Evolutionary conservation across 2,113 vertebrate genomes (phyloP).

Genomic region (Apteryx owenii): DNA sequence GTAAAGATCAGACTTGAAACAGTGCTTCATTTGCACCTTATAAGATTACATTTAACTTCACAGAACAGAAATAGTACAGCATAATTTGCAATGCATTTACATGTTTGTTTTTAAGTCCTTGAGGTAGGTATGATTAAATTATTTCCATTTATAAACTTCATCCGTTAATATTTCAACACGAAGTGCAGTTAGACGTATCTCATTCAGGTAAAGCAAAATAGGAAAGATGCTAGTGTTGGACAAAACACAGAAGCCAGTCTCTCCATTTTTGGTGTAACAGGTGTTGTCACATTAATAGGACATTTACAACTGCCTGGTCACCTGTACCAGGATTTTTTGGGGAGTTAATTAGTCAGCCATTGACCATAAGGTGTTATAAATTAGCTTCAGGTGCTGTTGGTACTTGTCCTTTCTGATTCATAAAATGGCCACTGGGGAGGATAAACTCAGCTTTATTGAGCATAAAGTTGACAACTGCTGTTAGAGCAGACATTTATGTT

Average conservation of each 20-base stretch:
- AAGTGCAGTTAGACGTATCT: not conserved
- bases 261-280: not conserved
- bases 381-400: not conserved
- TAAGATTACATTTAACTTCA: not conserved
- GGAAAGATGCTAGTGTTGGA: not conserved
- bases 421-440: not conserved
- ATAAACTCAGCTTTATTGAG: not conserved
- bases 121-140: not conserved
- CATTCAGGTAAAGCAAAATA: not conserved
- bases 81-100: not conserved
- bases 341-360: not conserved
- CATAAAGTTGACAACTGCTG: not conserved
- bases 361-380: not conserved
- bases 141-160: not conserved
- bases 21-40: not conserved
- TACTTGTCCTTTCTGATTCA: not conserved
- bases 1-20: not conserved
- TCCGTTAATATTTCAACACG: not conserved
- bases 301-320: not conserved
- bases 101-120: not conserved
- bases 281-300: not conserved
- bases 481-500: accelerated
- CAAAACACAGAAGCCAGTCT: not conserved
- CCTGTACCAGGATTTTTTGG: not conserved
- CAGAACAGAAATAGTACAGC: not conserved